A percentile compares a stretch with the other conserved stretches of the same genome.
Conservation (phyloP, 2,888 invertebrate species). For the Philereme transversata region DNA sequence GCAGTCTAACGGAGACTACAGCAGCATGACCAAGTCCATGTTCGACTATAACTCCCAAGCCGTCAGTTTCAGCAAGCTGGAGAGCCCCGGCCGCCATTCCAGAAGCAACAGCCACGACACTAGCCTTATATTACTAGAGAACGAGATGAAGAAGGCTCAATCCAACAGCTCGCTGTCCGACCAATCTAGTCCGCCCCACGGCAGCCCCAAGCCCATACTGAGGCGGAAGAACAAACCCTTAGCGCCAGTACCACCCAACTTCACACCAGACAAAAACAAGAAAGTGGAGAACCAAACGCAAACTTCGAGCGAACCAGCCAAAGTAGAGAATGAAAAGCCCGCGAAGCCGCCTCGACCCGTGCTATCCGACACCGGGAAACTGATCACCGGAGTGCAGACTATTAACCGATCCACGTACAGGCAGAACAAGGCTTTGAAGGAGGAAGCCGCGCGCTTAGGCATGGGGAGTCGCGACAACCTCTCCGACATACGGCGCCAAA, state of each 20-base stretch:
- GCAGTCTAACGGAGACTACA: constrained; percentile 72
- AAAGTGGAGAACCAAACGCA: constrained; percentile 53
- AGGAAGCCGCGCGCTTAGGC: constrained; percentile 65
- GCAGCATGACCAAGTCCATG: constrained; percentile 73
- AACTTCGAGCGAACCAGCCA: constrained; percentile 39
- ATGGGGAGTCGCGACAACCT: constrained; percentile 70
- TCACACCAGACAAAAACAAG: constrained; percentile 77
- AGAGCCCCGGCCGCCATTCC: constrained; percentile 72
- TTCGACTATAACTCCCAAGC: constrained; percentile 56
- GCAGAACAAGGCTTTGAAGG: constrained; percentile 76
- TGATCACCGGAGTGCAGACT: constrained; percentile 83
- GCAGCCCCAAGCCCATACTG: constrained; percentile 89
- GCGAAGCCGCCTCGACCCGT: constrained; percentile 87
- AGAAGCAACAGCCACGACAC: constrained; percentile 85
- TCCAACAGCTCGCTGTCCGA: constrained; percentile 88
- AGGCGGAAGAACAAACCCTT: constrained; percentile 90
- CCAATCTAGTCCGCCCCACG: constrained; percentile 87
- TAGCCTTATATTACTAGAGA: constrained; percentile 77
- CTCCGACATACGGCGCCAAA: constrained; percentile 76
- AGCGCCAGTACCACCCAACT: constrained; percentile 88
- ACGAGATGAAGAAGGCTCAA: constrained; percentile 84
- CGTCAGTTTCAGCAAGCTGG: constrained; percentile 9
- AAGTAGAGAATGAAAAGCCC: constrained; percentile 75
- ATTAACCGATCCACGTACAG: constrained; percentile 85
- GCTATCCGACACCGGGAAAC: constrained; percentile 75